Base-by-base conservation (phyloP, 2,113 vertebrate species). In the Myxocyprinus asiaticus region DNA sequence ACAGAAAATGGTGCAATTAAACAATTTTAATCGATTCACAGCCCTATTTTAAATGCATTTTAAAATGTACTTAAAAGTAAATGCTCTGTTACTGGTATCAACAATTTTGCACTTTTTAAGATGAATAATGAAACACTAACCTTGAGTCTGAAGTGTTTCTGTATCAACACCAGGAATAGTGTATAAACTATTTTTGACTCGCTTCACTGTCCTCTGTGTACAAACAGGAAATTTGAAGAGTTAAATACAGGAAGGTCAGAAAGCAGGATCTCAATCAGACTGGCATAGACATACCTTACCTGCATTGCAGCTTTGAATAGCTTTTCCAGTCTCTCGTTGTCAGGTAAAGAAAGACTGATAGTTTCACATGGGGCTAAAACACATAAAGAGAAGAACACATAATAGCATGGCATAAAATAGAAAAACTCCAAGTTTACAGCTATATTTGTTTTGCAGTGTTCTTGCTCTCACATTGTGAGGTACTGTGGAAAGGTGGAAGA, bases 221-320 rank as follows among this genome's bases (percentile, higher is more conserved):
- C 5, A 79, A 1, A 75, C 72, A 33, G 43, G 2, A 76, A 14
- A 70, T 9, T 56, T 3, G 7, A 47, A 15, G 9, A 15, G 22
- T 7, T 45, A 72, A 42, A 67, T 10, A 33, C 0, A 17, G 14
- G 7, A 55, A 64, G 64, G 9, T 3, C 12, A 22, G 6, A 15
- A 67, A 58, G 15, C 5, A 42, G 4, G 50, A 50, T n/a, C n/a
- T 14, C 12, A 4, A 4, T 14, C 0, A n/a, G 17, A 42, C 11
- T 69, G 17, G 8, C 45, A 68, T 22, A 12, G 3, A 48, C 14
- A 33, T 63, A 6, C 15, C n/a, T 42, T 73, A 92, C 93, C 90
- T 77, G 87, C 88, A 93, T 87, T 1, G 91, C 89, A 47, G 89
- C 86, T 69, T 92, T 88, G 88, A 93, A 88, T 50, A 94, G 81